Evolutionary conservation across 2,888 invertebrate genomes (phyloP), one percentile per base, ranked within the genome.

Genomic region (Zygaena filipendulae): DNA sequence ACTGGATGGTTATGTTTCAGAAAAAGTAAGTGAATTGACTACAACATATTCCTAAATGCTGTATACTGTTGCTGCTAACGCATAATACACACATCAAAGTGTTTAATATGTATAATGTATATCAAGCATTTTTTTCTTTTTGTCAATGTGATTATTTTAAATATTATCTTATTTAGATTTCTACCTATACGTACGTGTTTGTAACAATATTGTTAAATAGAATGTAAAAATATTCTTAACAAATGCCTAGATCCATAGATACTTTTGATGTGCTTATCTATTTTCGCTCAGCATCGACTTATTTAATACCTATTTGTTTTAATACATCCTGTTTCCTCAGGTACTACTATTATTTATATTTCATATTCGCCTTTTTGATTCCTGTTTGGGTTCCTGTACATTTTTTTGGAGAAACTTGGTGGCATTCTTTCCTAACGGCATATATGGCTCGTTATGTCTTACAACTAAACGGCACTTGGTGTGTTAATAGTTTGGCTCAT

Each of bases 401-500:
- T 33, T 80, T 80, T 39, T 93, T 90, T 84, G 82, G 83, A 12
- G 93, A 94, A 59, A 60, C 75, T 1, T 67, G 82, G 35, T 60
- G 60, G 42, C 82, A 81, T 28, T 81, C 89, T 0, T 74, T 88
- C 32, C 82, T 87, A 42, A 59, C 86, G 1, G 68, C 81, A 24
- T 88, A 84, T 39, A 64, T 88, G 34, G 53, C 82, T 11, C 82
- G 91, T 9, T 88, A 88, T 49, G 51, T 84, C 2, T 13, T 82
- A 2, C 67, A 79, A 9, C 68, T 93, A n/a, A 87, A 94, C 51
- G 81, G 84, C 2, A 92, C 92, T 0, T 94, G 92, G 92, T 68
- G 85, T 3, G 90, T 93, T 3, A 94, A 94, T 57, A 91, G 91
- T 39, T 84, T 85, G 1, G 92, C 92, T 2, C 93, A 92, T 70